phyloP scores from a whole-genome alignment of 2,113 vertebrate species.

The Lipophrys pholis region DNA sequence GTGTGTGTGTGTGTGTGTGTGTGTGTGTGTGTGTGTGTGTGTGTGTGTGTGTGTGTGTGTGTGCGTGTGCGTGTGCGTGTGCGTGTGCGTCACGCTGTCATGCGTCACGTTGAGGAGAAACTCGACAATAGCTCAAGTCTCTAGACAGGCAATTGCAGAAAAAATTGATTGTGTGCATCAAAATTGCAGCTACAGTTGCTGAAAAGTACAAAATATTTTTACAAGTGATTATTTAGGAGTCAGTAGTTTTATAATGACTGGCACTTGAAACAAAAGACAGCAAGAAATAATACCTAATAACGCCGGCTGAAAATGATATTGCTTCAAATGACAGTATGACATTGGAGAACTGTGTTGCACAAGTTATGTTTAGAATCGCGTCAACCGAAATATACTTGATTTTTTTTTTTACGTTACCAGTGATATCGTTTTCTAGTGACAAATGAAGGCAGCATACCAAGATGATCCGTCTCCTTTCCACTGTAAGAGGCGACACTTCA shows the following conservation, averaged over 20 bases:
- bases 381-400: no score
- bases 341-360: neutral
- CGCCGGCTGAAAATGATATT: neutral
- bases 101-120: conserved; percentile 57
- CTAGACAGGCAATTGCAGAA: conserved; percentile 49
- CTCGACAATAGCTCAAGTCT: conserved; percentile 60
- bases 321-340: conserved; percentile 4
- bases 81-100: conserved; percentile 44
- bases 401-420: no score
- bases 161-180: conserved; percentile 33
- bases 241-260: conserved; percentile 1
- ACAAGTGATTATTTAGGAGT: conserved; percentile 28
- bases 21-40: conserved; percentile 33
- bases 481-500: neutral
- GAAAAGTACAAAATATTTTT: conserved; percentile 25
- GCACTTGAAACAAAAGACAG: neutral
- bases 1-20: neutral
- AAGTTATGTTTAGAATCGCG: neutral
- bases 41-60: conserved; percentile 22
- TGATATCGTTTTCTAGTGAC: neutral
- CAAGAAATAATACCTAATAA: conserved; percentile 5
- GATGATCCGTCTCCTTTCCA: neutral
- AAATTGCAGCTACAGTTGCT: conserved; percentile 29
- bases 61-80: conserved; percentile 16
- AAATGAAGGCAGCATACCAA: neutral